These are phyloP conservation scores for Ciona savignyi DNA, from an alignment of 23 tunicate genomes.

Conservation along the genomic window DNA sequence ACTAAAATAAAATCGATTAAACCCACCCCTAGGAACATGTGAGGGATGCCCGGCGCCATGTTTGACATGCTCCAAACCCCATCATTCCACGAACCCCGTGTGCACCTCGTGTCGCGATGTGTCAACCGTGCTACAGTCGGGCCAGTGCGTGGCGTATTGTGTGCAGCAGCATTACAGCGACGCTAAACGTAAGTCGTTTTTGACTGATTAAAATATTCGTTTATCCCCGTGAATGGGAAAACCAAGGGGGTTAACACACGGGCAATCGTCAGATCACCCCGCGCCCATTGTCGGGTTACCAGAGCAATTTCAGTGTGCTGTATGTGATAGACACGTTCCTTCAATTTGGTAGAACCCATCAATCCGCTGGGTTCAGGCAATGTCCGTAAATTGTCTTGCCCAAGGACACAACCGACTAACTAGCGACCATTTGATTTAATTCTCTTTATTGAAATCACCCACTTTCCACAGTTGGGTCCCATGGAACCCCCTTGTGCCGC, in stretches of 20 bases:
- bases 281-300: too few relatives aligned
- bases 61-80: conserved; percentile 33
- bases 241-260: too few relatives aligned
- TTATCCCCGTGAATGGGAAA: too few relatives aligned
- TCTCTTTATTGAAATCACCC: background rate
- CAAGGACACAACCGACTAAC: too few relatives aligned
- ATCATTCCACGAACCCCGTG: conserved; percentile 22
- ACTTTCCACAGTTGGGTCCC: background rate
- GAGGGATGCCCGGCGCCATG: conserved; percentile 57
- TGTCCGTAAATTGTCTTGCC: too few relatives aligned
- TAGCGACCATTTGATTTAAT: background rate
- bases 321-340: too few relatives aligned
- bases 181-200: background rate
- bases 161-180: conserved; percentile 68
- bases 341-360: too few relatives aligned
- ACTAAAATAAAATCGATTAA: too few relatives aligned
- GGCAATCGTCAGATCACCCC: too few relatives aligned
- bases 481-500: conserved; percentile 53
- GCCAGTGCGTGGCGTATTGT: conserved; percentile 65
- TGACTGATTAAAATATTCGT: background rate
- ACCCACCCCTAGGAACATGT: conserved; percentile 79
- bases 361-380: too few relatives aligned
- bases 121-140: conserved; percentile 59
- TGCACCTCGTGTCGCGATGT: conserved; percentile 72
- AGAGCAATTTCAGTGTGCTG: too few relatives aligned